These are phyloP conservation scores for Lithosia quadra DNA, from an alignment of 2,888 invertebrate species.

Conservation along the genomic window DNA sequence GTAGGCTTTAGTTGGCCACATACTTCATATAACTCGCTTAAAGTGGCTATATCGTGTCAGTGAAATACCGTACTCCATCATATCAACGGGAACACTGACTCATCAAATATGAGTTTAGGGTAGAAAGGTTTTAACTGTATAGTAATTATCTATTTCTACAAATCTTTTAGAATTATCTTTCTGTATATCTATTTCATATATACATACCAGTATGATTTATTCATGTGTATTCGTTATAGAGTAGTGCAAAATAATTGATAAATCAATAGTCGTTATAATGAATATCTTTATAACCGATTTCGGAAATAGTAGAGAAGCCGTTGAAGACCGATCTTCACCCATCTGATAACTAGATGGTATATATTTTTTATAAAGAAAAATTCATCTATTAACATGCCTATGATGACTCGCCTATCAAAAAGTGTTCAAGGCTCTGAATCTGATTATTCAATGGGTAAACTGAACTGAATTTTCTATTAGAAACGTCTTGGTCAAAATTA, in stretches of 20 bases:
- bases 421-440: no score
- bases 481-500: no score
- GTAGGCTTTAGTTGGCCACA: constrained; percentile 22
- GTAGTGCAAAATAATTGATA: background rate
- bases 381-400: no score
- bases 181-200: constrained; percentile 41
- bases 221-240: constrained; percentile 7
- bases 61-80: constrained; percentile 34
- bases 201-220: background rate
- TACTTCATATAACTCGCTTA: constrained; percentile 31
- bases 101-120: constrained; percentile 37
- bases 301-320: no score
- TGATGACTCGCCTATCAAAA: no score
- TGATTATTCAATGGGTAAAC: no score
- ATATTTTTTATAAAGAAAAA: no score
- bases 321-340: no score
- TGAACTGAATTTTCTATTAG: no score
- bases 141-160: constrained; percentile 19
- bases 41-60: constrained; percentile 29
- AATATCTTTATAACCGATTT: no score
- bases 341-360: no score
- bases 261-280: background rate
- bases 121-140: constrained; percentile 35
- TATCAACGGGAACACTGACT: constrained; percentile 40
- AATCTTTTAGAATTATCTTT: constrained; percentile 29